Conservation (phyloP, 2,113 vertebrate genomes). For the Eonycteris spelaea region DNA sequence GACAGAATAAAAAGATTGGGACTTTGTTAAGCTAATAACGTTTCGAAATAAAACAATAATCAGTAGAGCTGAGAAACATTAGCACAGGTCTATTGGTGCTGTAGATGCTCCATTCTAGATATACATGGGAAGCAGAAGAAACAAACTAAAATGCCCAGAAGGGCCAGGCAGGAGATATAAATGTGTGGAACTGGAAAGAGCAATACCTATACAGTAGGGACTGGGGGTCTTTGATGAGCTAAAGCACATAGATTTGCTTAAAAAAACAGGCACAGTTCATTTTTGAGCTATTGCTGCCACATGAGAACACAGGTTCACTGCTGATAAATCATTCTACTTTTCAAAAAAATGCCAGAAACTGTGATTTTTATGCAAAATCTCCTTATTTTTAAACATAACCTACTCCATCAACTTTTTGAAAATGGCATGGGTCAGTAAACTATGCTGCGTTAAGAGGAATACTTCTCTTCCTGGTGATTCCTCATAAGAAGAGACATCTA, state of each 20-base stretch:
- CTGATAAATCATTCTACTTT: not conserved
- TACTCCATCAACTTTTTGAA: not conserved
- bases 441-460: not conserved
- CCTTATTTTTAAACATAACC: not conserved
- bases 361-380: not conserved
- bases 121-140: not conserved
- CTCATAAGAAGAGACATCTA: not conserved
- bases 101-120: not conserved
- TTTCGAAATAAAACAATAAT: not conserved
- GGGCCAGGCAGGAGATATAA: not conserved
- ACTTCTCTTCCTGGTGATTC: not conserved
- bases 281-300: not conserved
- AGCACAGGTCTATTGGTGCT: not conserved
- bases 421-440: not conserved
- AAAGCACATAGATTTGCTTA: not conserved
- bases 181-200: not conserved
- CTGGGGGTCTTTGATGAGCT: not conserved
- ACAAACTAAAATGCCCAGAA: not conserved
- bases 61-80: not conserved
- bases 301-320: not conserved
- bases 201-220: rapidly evolving
- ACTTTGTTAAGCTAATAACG: not conserved
- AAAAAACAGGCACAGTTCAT: not conserved
- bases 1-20: not conserved
- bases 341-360: not conserved